These are phyloP conservation scores for Takifugu ocellatus DNA, from an alignment of 2,797 vertebrate genomes.

Conservation along the genomic window DNA sequence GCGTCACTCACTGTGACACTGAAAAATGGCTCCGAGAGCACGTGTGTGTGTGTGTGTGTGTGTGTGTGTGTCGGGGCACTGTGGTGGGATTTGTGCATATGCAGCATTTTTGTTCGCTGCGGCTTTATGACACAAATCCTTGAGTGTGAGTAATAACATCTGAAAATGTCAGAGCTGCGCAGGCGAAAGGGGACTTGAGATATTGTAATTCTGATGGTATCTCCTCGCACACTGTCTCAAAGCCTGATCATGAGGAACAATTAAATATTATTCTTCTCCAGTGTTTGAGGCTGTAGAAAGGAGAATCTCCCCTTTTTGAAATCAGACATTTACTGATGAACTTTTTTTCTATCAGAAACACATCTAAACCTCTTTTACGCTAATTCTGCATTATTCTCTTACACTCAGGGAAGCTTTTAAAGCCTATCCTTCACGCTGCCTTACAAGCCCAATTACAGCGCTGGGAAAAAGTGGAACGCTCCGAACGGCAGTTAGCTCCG, in stretches of 20 bases:
- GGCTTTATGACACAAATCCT: conserved; percentile 68
- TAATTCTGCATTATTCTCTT: conserved; percentile 17
- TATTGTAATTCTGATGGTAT: conserved; percentile 66
- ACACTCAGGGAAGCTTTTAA: conserved; percentile 4
- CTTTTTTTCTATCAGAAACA: conserved; percentile 15
- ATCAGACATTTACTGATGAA: conserved; percentile 14
- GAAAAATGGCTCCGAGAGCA: conserved; percentile 62
- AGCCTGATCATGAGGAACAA: conserved; percentile 51
- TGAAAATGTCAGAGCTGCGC: conserved; percentile 70
- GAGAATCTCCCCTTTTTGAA: conserved; percentile 33
- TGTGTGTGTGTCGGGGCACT: conserved; percentile 9
- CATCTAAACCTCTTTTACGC: conserved; percentile 25
- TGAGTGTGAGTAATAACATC: conserved; percentile 66
- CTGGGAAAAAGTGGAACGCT: conserved; percentile 22
- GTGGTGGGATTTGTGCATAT: conserved; percentile 59
- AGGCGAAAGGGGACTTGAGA: conserved; percentile 43
- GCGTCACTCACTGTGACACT: conserved; percentile 70
- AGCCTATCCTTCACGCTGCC: conserved; percentile 37
- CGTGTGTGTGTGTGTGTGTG: conserved; percentile 10
- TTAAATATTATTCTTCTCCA: conserved; percentile 47
- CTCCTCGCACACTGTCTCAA: conserved; percentile 31
- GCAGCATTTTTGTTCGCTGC: conserved; percentile 57
- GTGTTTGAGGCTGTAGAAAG: conserved; percentile 31
- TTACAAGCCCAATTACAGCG: conserved; percentile 45
- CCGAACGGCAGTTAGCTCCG: conserved; percentile 35